Conservation (phyloP, 2,113 vertebrate genomes). For the Hippocampus comes region DNA sequence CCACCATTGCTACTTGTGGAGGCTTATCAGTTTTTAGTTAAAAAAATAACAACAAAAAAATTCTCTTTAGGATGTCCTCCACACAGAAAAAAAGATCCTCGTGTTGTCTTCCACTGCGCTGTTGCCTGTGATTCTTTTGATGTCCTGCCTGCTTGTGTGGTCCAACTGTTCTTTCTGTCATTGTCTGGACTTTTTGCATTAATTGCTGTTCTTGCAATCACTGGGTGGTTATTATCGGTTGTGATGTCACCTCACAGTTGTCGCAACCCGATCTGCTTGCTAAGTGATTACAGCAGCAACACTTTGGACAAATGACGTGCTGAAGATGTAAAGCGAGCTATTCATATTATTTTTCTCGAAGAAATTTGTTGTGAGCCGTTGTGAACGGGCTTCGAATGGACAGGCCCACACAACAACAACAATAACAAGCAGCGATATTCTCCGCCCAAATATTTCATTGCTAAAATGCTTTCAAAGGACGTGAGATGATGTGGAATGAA, state of each 20-base stretch:
- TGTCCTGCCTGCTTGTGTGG: background rate
- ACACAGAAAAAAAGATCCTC: background rate
- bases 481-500: too few relatives aligned
- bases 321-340: background rate
- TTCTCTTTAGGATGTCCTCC: too few relatives aligned
- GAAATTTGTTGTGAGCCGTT: too few relatives aligned
- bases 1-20: background rate
- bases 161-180: background rate
- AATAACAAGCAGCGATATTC: too few relatives aligned
- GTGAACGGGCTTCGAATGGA: too few relatives aligned
- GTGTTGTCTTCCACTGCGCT: background rate
- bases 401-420: too few relatives aligned
- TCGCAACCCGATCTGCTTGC: background rate
- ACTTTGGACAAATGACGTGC: background rate
- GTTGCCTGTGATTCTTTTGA: background rate
- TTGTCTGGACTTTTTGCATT: background rate
- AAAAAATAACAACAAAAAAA: background rate
- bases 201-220: background rate
- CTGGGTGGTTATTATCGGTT: background rate
- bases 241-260: background rate
- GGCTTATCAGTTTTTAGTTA: background rate
- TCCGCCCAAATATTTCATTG: too few relatives aligned
- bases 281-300: background rate
- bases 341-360: background rate
- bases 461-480: too few relatives aligned